A percentile compares a stretch with the other conserved stretches of the same genome.
These are phyloP conservation scores for Drosophila austrosaltans DNA, from an alignment of 2,888 invertebrate genomes.

Conservation along the genomic window DNA sequence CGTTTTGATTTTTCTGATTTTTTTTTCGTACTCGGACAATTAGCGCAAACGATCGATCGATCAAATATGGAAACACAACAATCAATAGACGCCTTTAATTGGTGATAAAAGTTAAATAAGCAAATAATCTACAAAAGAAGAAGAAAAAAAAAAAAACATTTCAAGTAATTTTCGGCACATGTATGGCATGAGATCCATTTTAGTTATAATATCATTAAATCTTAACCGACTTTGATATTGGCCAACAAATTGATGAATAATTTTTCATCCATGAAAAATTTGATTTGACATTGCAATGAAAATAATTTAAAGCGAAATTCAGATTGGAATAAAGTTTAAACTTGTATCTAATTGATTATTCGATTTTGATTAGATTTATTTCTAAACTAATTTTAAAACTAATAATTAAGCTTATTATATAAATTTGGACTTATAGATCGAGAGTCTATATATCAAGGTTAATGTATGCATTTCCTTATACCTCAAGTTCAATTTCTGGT, in stretches of 20 bases:
- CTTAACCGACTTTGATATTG: not conserved
- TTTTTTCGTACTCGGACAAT: slow-evolving; percentile 68
- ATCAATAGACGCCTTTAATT: slow-evolving; percentile 47
- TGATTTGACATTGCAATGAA: too few relatives aligned
- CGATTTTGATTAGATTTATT: too few relatives aligned
- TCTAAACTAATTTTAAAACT: too few relatives aligned
- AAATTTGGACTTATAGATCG: too few relatives aligned
- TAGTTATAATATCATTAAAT: slow-evolving; percentile 5
- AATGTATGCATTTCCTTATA: too few relatives aligned
- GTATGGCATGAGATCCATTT: slow-evolving; percentile 13
- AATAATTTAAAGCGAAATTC: too few relatives aligned
- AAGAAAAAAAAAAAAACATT: slow-evolving; percentile 40
- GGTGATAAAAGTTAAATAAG: slow-evolving; percentile 80
- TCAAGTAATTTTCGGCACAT: slow-evolving; percentile 56
- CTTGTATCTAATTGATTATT: too few relatives aligned
- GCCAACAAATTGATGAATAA: not conserved
- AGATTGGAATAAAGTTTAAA: too few relatives aligned
- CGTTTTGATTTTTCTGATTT: slow-evolving; percentile 45
- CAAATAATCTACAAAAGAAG: slow-evolving; percentile 66
- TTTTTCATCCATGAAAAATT: not conserved
- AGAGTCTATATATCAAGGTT: too few relatives aligned
- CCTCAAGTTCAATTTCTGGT: too few relatives aligned
- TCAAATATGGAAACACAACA: slow-evolving; percentile 49
- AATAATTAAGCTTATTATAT: too few relatives aligned
- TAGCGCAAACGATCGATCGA: slow-evolving; percentile 62